Evolutionary conservation across 2,888 invertebrate species (phyloP), one percentile per base, ranked within the genome.

Genomic region (Cheilosia variabilis): DNA sequence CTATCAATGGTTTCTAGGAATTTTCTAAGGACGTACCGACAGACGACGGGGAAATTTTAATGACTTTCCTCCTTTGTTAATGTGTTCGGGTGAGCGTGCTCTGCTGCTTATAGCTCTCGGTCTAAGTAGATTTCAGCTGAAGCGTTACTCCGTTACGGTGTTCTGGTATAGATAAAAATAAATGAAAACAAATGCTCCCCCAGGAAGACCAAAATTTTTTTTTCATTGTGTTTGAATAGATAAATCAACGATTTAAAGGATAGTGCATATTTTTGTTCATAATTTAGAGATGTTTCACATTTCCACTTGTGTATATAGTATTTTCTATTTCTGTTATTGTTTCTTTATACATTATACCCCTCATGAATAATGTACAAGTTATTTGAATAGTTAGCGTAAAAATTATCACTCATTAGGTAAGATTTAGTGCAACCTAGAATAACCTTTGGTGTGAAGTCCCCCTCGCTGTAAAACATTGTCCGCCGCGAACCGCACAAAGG

Each of bases 1-100:
- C 19, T 52, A 52, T 52, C 52, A 27, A 52, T 52, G 24, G 52
- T 22, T 52, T 52, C 52, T 52, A 52, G 15, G 52, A 52, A 52
- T 27, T 52, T 52, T 22, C 52, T 52, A 52, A 52, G 52, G 52
- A 52, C 15, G 15, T 7, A 7, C 52, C 52, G 31, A 31, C 31
- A 1, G 45, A 17, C 45, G 52, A 3, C 15, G 24, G 13, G 22
- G 27, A 24, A 6, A 24, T 52, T 52, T 52, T 52, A 52, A 52
- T 24, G 52, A 52, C 24, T 22, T 52, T 24, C n/a, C 52, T 52
- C 9, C 22, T 10, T 19, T 50, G 9, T 19, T 19, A 22, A 22
- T 50, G 19, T 27, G 24, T 52, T 52, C 1, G 9, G 17, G 17
- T 47, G 17, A 17, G 45, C 17, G 45, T n/a, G 45, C 45, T 47